phyloP scores from a whole-genome alignment of 2,113 vertebrate species.

The Oncorhynchus kisutch region DNA sequence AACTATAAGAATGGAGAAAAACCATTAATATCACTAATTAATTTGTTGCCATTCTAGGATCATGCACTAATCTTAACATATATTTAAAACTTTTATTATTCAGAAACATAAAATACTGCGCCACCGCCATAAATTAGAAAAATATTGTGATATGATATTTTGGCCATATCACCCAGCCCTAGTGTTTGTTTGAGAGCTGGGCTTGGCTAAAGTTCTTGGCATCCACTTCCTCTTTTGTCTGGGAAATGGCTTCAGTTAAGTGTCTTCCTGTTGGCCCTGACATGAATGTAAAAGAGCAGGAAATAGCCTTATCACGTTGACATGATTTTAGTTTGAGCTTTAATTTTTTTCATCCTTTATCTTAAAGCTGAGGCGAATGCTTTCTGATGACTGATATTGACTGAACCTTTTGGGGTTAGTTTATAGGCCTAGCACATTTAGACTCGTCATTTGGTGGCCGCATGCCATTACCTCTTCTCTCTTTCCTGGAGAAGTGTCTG shows the following conservation, averaged over 20 bases:
- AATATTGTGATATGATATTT: no score
- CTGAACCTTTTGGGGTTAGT: not conserved
- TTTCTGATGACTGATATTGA: not conserved
- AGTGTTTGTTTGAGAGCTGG: not conserved
- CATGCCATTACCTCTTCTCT: not conserved
- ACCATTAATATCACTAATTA: no score
- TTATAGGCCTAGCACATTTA: not conserved
- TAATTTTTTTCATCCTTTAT: not conserved
- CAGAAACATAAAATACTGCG: no score
- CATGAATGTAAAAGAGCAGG: not conserved
- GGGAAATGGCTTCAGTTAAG: not conserved
- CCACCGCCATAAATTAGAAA: no score
- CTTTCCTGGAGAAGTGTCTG: not conserved
- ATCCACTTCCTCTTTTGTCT: constrained; percentile 1
- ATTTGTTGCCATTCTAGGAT: no score
- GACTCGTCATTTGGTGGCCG: not conserved
- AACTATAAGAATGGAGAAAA: no score
- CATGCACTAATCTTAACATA: no score
- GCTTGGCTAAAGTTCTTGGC: not conserved
- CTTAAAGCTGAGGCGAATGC: no score
- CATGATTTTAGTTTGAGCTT: not conserved
- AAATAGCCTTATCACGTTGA: not conserved
- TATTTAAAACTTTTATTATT: no score
- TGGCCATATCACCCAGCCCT: no score
- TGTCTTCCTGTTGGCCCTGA: constrained; percentile 17